These are phyloP conservation scores for Prochilodus magdalenae DNA, from an alignment of 2,113 vertebrate species.

Conservation along the genomic window DNA sequence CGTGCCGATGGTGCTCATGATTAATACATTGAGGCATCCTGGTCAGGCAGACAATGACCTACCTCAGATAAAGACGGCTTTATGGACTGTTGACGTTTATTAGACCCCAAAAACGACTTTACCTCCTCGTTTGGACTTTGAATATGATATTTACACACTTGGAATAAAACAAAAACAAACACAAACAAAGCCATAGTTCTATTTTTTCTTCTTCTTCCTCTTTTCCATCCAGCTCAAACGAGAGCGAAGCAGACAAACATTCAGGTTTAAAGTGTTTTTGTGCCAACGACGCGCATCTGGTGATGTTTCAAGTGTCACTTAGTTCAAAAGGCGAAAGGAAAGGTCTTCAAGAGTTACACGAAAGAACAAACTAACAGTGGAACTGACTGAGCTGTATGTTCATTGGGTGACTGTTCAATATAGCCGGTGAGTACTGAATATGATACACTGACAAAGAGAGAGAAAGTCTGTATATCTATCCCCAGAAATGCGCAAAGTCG, in stretches of 20 bases:
- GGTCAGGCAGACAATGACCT: conserved; percentile 56
- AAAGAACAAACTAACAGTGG: conserved; percentile 51
- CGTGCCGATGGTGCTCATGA: conserved; percentile 54
- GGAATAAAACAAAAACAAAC: conserved; percentile 53
- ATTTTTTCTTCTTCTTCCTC: conserved; percentile 51
- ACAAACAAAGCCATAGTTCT: conserved; percentile 59
- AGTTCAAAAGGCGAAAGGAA: conserved; percentile 69
- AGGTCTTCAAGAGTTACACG: conserved; percentile 52
- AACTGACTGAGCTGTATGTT: conserved; percentile 39
- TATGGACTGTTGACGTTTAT: conserved; percentile 57
- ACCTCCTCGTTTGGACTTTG: conserved; percentile 54
- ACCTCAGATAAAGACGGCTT: conserved; percentile 55
- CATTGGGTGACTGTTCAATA: conserved; percentile 43
- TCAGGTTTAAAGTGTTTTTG: conserved; percentile 56
- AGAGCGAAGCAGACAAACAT: conserved; percentile 57
- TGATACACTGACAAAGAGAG: conserved; percentile 23
- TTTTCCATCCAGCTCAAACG: conserved; percentile 57
- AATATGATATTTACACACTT: conserved; percentile 72
- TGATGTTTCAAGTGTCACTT: conserved; percentile 52
- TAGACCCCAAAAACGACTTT: conserved; percentile 50
- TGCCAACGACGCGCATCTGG: conserved; percentile 40
- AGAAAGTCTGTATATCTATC: conserved; percentile 22
- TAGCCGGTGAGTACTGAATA: conserved; percentile 38
- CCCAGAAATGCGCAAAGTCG: neutral
- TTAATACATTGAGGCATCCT: conserved; percentile 60